Conservation (phyloP, 2,888 invertebrate species). For the Zonitis immaculata region DNA sequence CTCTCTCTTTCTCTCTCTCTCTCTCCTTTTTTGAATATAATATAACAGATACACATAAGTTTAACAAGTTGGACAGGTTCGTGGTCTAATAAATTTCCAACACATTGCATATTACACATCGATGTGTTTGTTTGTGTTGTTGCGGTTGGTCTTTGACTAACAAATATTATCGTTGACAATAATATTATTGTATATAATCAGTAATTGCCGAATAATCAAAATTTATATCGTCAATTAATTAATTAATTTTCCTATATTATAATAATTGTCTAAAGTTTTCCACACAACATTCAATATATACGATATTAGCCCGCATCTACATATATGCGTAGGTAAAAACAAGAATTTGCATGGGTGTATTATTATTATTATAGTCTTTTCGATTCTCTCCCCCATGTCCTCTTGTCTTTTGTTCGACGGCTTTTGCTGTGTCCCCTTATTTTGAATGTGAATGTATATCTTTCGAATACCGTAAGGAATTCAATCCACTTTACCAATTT, state of each 20-base stretch:
- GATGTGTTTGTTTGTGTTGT: neutral
- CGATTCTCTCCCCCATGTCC: too few species aligned
- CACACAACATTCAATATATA: too few species aligned
- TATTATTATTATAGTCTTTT: too few species aligned
- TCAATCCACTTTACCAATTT: constrained; percentile 18
- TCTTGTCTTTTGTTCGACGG: constrained; percentile 6
- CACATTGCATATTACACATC: neutral
- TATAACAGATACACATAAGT: neutral
- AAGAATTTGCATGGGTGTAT: neutral
- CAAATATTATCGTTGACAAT: neutral
- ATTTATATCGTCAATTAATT: neutral
- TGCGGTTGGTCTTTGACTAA: neutral
- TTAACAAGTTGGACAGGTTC: neutral
- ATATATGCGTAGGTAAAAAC: too few species aligned
- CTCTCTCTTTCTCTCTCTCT: neutral
- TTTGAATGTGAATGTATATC: constrained; percentile 2
- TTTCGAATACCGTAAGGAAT: constrained; percentile 7
- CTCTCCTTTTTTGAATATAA: too few species aligned
- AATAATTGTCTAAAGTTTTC: too few species aligned
- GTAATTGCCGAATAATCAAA: too few species aligned
- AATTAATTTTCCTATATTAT: neutral
- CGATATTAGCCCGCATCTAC: too few species aligned
- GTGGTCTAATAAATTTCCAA: neutral
- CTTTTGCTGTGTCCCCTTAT: constrained; percentile 5
- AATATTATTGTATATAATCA: too few species aligned